These are phyloP conservation scores for Drosophila nasuta DNA, from an alignment of 1,140 invertebrate species.

Conservation along the genomic window DNA sequence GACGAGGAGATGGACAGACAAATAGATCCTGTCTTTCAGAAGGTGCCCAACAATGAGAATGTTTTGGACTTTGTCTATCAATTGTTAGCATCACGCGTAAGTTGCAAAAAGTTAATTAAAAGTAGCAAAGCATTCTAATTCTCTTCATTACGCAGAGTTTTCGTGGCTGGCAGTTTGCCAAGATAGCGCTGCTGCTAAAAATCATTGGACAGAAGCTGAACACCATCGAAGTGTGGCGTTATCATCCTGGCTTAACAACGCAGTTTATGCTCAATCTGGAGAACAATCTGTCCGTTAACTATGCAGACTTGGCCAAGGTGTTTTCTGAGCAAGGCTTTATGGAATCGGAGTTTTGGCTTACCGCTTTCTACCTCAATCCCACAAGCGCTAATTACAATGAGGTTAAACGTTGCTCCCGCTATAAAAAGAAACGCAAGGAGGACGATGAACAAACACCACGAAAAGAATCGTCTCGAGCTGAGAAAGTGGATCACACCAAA, in stretches of 20 bases:
- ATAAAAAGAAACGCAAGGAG: constrained; percentile 61
- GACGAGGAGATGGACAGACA: constrained; percentile 68
- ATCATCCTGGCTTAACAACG: constrained; percentile 77
- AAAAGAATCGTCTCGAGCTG: not conserved
- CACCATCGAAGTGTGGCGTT: constrained; percentile 80
- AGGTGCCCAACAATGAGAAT: constrained; percentile 73
- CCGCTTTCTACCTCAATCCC: constrained; percentile 78
- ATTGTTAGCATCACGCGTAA: constrained; percentile 66
- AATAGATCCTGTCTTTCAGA: constrained; percentile 79
- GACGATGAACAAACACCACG: constrained; percentile 18
- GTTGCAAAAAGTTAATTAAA: not conserved
- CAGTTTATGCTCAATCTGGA: constrained; percentile 77
- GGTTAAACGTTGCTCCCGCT: constrained; percentile 69
- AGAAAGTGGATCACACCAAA: constrained; percentile 46
- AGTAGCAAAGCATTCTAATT: not conserved
- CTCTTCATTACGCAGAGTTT: constrained; percentile 51
- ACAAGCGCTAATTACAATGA: constrained; percentile 59
- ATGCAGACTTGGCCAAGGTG: constrained; percentile 71
- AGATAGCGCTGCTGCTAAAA: constrained; percentile 72
- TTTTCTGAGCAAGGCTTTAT: constrained; percentile 73
- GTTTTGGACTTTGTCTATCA: constrained; percentile 71
- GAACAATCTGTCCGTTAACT: constrained; percentile 64
- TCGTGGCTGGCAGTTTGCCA: constrained; percentile 81
- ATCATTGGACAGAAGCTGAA: constrained; percentile 77
- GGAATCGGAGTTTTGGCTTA: constrained; percentile 81